phyloP scores from a whole-genome alignment of 1,140 invertebrate species.

The Pissodes strobi region DNA sequence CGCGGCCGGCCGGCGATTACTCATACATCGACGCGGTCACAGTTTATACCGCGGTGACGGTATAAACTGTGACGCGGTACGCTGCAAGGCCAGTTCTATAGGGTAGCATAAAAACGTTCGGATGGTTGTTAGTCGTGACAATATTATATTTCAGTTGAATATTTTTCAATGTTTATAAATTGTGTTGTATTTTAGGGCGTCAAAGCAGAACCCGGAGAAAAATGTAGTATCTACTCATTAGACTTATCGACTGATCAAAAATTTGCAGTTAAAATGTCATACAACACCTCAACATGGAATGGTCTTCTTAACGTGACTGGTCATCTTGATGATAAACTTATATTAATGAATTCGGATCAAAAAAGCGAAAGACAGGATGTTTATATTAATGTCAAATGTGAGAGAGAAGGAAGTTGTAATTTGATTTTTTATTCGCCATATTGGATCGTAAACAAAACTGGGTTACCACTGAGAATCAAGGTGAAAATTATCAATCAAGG shows the following conservation, averaged over 20 bases:
- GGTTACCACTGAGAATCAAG: slow-evolving; percentile 75
- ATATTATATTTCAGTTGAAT: no score
- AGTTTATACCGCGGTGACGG: no score
- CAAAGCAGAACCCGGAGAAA: slow-evolving; percentile 73
- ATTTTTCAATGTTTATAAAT: no score
- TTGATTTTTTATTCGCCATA: slow-evolving; percentile 80
- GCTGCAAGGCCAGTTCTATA: no score
- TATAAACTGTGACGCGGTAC: no score
- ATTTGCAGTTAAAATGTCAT: slow-evolving; percentile 69
- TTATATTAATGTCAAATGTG: slow-evolving; percentile 68
- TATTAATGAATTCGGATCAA: slow-evolving; percentile 69
- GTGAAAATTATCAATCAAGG: no score
- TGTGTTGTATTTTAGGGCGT: slow-evolving; percentile 12
- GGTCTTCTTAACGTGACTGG: slow-evolving; percentile 70
- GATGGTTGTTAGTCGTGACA: no score
- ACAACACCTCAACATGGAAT: slow-evolving; percentile 71
- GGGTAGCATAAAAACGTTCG: no score
- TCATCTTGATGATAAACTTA: slow-evolving; percentile 70
- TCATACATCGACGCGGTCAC: no score
- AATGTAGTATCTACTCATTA: slow-evolving; percentile 68
- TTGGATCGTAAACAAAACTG: slow-evolving; percentile 91
- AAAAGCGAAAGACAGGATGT: slow-evolving; percentile 67
- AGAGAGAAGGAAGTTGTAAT: slow-evolving; percentile 64
- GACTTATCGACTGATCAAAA: slow-evolving; percentile 64
- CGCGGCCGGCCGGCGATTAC: no score